Evolutionary conservation across 2,888 invertebrate genomes (phyloP).

Genomic region (Ormyrus thymus): DNA sequence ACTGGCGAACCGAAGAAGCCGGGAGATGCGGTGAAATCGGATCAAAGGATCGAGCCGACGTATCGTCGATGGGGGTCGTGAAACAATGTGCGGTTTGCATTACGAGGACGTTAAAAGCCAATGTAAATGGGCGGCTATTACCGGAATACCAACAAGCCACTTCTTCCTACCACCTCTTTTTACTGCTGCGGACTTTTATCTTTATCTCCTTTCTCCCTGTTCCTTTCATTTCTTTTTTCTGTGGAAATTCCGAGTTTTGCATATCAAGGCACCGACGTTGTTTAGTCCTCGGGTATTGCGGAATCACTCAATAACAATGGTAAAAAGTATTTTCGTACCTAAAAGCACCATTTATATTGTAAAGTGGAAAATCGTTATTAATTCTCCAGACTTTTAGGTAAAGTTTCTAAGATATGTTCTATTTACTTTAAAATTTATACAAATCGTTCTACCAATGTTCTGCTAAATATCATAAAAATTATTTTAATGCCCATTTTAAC

Average conservation of each 20-base stretch:
- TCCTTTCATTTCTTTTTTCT: constrained; percentile 21
- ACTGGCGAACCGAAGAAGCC: not conserved
- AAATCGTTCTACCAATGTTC: too few species aligned
- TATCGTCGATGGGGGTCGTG: constrained; percentile 43
- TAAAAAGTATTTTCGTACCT: too few species aligned
- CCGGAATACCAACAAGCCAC: constrained; percentile 49
- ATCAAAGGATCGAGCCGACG: too few species aligned
- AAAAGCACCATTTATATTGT: too few species aligned
- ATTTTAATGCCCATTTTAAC: too few species aligned
- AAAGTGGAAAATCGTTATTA: too few species aligned
- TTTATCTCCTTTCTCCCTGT: constrained; percentile 12
- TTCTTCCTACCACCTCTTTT: constrained; percentile 18
- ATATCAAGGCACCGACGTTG: constrained; percentile 72
- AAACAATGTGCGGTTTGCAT: constrained; percentile 44
- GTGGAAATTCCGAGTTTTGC: constrained; percentile 70
- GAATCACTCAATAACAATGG: too few species aligned
- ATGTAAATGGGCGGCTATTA: constrained; percentile 48
- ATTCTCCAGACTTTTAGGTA: too few species aligned
- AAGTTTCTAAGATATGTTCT: too few species aligned
- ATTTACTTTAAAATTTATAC: too few species aligned
- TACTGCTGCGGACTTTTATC: constrained; percentile 9
- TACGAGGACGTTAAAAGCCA: constrained; percentile 37
- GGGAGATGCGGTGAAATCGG: too few species aligned
- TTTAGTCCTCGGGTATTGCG: constrained; percentile 61
- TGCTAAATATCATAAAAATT: too few species aligned